phyloP scores from a whole-genome alignment of 2,113 vertebrate genomes.

The Petrocephalus microphthalmus region DNA sequence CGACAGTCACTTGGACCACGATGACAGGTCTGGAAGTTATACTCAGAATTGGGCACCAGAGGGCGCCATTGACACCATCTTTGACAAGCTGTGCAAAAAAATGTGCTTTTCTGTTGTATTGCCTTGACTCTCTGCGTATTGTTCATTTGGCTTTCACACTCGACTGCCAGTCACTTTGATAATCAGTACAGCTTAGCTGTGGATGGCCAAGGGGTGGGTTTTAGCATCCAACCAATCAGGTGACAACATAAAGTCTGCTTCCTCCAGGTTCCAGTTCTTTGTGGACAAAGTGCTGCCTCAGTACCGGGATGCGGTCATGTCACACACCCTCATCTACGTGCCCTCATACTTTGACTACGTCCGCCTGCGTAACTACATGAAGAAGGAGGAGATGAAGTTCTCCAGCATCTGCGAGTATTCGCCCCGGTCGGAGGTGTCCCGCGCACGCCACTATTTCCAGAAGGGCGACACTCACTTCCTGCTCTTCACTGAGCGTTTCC shows the following conservation, averaged over 20 bases:
- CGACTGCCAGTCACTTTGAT: neutral
- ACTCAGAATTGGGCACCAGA: constrained; percentile 25
- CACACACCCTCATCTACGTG: constrained; percentile 85
- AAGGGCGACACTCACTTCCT: constrained; percentile 83
- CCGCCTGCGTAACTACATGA: constrained; percentile 88
- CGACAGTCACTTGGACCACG: constrained; percentile 63
- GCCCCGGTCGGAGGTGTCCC: constrained; percentile 67
- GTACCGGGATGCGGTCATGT: constrained; percentile 90
- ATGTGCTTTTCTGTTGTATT: constrained; percentile 10
- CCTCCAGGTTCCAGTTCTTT: constrained; percentile 82
- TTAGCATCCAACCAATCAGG: neutral
- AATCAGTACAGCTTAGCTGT: neutral
- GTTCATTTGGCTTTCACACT: neutral
- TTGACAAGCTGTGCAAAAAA: neutral
- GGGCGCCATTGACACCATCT: neutral
- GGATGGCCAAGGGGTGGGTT: neutral
- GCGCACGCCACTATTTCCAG: constrained; percentile 78
- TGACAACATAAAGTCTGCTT: neutral
- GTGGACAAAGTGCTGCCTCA: constrained; percentile 81
- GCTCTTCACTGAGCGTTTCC: constrained; percentile 89
- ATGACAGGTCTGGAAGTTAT: constrained; percentile 65
- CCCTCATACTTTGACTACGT: constrained; percentile 93
- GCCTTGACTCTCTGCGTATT: neutral
- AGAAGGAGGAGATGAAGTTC: constrained; percentile 81
- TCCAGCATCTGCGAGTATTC: constrained; percentile 83